Conservation (phyloP, 2,888 invertebrate species). For the Lacanobia oleracea region DNA sequence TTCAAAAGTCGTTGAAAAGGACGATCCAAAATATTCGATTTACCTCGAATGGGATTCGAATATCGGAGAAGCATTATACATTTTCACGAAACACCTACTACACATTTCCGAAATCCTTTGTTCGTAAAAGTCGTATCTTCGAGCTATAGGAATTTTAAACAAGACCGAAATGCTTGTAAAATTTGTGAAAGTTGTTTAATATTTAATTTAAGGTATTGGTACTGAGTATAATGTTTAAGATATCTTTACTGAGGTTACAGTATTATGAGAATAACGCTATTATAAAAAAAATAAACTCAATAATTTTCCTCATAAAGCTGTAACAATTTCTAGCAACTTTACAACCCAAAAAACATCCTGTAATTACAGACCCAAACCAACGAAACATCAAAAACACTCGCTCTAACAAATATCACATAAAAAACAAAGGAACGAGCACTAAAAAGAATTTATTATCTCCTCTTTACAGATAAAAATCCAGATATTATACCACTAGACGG, state of each 20-base stretch:
- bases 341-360: conserved; percentile 23
- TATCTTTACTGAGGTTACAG: no score
- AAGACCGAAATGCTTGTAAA: not conserved
- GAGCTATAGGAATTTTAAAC: not conserved
- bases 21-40: not conserved
- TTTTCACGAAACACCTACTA: not conserved
- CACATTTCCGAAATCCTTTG: not conserved
- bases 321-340: not conserved
- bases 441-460: conserved; percentile 55
- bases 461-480: conserved; percentile 86
- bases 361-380: conserved; percentile 12
- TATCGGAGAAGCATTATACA: conserved; percentile 5
- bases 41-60: not conserved
- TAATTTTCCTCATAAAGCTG: not conserved
- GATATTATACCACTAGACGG: conserved; percentile 88
- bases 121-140: not conserved
- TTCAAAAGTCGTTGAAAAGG: not conserved
- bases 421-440: conserved; percentile 48
- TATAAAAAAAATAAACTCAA: no score
- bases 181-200: not conserved
- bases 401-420: conserved; percentile 39
- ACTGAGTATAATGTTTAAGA: not conserved
- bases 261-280: no score
- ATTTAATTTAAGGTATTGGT: not conserved
- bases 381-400: conserved; percentile 22